Conservation (phyloP, 2,113 vertebrate genomes). For the Amblyopsis rosae region DNA sequence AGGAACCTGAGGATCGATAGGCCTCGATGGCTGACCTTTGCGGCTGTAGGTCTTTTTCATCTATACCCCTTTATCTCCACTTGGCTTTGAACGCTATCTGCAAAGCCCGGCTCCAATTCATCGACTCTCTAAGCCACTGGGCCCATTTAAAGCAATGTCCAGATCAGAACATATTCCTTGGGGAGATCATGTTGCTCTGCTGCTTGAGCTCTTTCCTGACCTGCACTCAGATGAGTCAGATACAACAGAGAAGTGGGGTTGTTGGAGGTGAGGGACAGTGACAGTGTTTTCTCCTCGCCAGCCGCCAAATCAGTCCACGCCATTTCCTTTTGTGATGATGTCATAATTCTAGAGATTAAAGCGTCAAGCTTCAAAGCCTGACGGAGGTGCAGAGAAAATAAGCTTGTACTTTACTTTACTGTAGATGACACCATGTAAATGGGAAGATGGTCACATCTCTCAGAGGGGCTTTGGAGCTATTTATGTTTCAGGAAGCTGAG, state of each 20-base stretch:
- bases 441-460: neutral
- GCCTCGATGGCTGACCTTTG: slow-evolving; percentile 47
- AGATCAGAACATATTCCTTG: slow-evolving; percentile 49
- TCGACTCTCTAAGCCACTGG: slow-evolving; percentile 37
- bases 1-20: slow-evolving; percentile 39
- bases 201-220: neutral
- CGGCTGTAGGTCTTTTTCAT: slow-evolving; percentile 35
- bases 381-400: neutral
- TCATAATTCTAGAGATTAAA: neutral
- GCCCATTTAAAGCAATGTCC: slow-evolving; percentile 42
- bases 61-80: slow-evolving; percentile 13
- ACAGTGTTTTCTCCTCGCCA: too few species aligned
- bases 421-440: neutral
- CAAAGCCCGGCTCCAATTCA: slow-evolving; percentile 49
- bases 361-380: neutral
- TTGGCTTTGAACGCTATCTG: slow-evolving; percentile 32
- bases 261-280: too few species aligned
- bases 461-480: neutral
- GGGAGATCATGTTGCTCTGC: slow-evolving; percentile 44
- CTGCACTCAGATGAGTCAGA: neutral
- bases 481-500: neutral
- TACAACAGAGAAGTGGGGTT: too few species aligned
- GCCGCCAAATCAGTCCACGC: too few species aligned
- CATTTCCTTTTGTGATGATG: too few species aligned
- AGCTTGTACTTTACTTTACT: neutral